Conservation (phyloP, 2,797 vertebrate genomes). For the Telmatherina bonti region DNA sequence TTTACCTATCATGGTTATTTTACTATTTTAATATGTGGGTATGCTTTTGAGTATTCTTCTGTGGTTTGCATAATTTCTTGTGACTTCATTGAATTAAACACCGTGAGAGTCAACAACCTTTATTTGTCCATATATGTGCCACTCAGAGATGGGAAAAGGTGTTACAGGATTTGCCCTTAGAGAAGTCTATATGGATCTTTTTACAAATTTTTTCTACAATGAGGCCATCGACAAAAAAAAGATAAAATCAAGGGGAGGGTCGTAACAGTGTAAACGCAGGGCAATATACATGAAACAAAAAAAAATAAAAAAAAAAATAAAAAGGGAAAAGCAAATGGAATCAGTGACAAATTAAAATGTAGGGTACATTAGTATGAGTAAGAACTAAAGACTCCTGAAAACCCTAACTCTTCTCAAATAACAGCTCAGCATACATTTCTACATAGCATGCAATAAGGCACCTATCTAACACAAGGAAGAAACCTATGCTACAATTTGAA, state of each 20-base stretch:
- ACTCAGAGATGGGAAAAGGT: slow-evolving; percentile 82
- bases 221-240: slow-evolving; percentile 81
- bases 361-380: slow-evolving; percentile 82
- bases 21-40: too few species aligned
- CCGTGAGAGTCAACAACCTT: slow-evolving; percentile 86
- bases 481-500: slow-evolving; percentile 87
- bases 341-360: slow-evolving; percentile 85
- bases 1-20: too few species aligned
- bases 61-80: background rate
- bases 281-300: slow-evolving; percentile 84
- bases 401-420: slow-evolving; percentile 75
- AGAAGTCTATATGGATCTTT: slow-evolving; percentile 83
- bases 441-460: slow-evolving; percentile 90
- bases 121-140: slow-evolving; percentile 89
- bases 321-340: slow-evolving; percentile 61
- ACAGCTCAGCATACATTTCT: slow-evolving; percentile 87
- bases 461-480: slow-evolving; percentile 90
- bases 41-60: too few species aligned
- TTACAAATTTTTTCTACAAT: slow-evolving; percentile 80
- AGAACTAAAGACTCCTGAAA: slow-evolving; percentile 81
- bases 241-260: slow-evolving; percentile 56
- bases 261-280: slow-evolving; percentile 85
- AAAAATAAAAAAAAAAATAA: too few species aligned
- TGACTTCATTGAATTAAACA: slow-evolving; percentile 48
- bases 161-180: slow-evolving; percentile 82